These are phyloP conservation scores for Scolanthus callimorphus DNA, from an alignment of 92 coral and sea anemone species.

Conservation along the genomic window DNA sequence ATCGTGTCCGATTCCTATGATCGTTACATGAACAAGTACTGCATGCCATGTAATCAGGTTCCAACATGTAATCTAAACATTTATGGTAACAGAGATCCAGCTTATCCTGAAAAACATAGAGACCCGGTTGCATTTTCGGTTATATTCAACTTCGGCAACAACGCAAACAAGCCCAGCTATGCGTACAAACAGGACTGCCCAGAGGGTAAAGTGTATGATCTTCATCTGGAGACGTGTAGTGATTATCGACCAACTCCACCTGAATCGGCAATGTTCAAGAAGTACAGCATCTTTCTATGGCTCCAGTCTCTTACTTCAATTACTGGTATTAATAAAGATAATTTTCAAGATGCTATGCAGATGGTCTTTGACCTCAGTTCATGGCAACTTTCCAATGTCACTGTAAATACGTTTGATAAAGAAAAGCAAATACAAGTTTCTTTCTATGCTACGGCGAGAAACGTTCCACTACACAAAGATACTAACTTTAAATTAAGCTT, in stretches of 20 bases:
- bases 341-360: neutral
- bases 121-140: constrained; percentile 1
- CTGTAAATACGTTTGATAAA: too few relatives aligned
- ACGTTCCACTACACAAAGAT: neutral
- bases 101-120: too few relatives aligned
- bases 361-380: neutral
- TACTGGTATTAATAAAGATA: too few relatives aligned
- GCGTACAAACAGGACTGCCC: neutral
- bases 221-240: constrained; percentile 31
- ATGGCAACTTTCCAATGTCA: neutral
- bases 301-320: too few relatives aligned
- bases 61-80: too few relatives aligned
- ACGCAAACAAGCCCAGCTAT: too few relatives aligned
- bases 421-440: too few relatives aligned
- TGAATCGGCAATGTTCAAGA: constrained; percentile 5
- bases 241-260: constrained; percentile 2
- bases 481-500: neutral
- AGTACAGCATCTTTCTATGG: constrained; percentile 34
- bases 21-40: constrained; percentile 13
- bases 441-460: too few relatives aligned
- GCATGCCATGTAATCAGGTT: constrained; percentile 5
- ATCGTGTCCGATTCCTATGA: neutral
- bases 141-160: constrained; percentile 4
- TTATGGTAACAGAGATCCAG: too few relatives aligned
- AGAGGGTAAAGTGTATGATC: constrained; percentile 16